Percentiles rank a stretch among this genome's conserved stretches.
These are phyloP conservation scores for Piaya cayana DNA, from an alignment of 2,113 vertebrate genomes.

Conservation along the genomic window DNA sequence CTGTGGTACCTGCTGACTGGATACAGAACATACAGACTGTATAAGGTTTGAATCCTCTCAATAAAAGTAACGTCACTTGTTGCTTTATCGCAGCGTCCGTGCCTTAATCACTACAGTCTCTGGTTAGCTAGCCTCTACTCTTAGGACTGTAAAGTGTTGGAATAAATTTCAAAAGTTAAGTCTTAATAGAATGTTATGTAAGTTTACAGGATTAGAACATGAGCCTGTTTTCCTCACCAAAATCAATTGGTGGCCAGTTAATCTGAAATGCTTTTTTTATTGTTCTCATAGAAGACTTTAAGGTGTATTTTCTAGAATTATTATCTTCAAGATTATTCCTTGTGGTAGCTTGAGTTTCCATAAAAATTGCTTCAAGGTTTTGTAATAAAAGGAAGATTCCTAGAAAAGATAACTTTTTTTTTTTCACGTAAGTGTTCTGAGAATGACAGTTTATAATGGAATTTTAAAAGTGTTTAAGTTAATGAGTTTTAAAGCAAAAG, in stretches of 20 bases:
- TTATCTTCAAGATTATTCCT: neutral
- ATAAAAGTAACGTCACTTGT: too few relatives aligned
- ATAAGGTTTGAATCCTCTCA: too few relatives aligned
- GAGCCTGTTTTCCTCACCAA: neutral
- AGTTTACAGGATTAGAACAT: neutral
- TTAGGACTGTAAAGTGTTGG: neutral
- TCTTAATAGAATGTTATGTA: neutral
- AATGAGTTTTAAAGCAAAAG: neutral
- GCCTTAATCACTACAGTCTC: too few relatives aligned
- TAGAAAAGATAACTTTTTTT: neutral
- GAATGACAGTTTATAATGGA: neutral
- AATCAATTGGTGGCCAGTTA: neutral
- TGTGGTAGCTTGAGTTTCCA: neutral
- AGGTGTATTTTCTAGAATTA: neutral
- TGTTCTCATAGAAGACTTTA: neutral
- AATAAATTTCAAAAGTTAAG: neutral
- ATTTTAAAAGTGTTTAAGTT: neutral
- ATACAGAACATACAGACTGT: too few relatives aligned
- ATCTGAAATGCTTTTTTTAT: neutral
- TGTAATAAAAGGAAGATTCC: constrained; percentile 2
- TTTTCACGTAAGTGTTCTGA: neutral
- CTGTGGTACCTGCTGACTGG: too few relatives aligned
- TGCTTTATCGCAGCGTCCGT: too few relatives aligned
- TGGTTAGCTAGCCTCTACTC: neutral
- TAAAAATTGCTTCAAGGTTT: neutral